phyloP scores from a whole-genome alignment of 2,888 invertebrate species.

The Fragum whitleyi region DNA sequence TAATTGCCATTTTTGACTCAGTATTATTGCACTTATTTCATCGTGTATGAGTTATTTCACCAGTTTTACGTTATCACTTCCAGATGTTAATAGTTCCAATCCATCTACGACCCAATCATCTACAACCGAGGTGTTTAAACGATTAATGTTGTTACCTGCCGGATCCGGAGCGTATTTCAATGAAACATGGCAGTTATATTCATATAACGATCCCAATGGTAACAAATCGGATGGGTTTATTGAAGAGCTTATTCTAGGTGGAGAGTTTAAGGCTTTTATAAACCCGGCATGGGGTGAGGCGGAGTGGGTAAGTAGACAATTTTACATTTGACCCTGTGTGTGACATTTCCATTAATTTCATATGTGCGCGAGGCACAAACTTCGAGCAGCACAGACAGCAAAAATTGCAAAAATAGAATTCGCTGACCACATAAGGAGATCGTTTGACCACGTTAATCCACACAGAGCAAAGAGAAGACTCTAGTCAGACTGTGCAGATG shows the following conservation, averaged over 20 bases:
- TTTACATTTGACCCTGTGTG: not conserved
- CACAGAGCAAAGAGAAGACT: too few species aligned
- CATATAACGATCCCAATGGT: slow-evolving; percentile 19
- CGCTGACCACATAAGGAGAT: too few species aligned
- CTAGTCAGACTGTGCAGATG: too few species aligned
- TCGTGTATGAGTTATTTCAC: too few species aligned
- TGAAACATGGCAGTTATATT: slow-evolving; percentile 2
- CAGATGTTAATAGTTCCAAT: not conserved
- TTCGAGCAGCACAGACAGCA: too few species aligned
- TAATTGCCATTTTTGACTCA: too few species aligned
- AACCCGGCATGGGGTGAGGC: slow-evolving; percentile 23
- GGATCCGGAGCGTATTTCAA: slow-evolving; percentile 23
- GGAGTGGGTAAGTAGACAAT: not conserved
- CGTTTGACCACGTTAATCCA: too few species aligned
- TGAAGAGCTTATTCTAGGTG: not conserved
- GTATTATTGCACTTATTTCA: too few species aligned
- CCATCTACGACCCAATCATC: not conserved
- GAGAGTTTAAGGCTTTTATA: slow-evolving; percentile 23
- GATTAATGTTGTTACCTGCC: slow-evolving; percentile 8
- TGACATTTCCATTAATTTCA: not conserved
- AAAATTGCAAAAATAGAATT: too few species aligned
- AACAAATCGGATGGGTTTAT: slow-evolving; percentile 13
- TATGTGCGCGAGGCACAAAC: too few species aligned
- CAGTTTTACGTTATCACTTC: too few species aligned
- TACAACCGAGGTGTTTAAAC: not conserved